Evolutionary conservation across 2,888 invertebrate species (phyloP), one percentile per base, ranked within the genome.

Genomic region (Fabriciana adippe): DNA sequence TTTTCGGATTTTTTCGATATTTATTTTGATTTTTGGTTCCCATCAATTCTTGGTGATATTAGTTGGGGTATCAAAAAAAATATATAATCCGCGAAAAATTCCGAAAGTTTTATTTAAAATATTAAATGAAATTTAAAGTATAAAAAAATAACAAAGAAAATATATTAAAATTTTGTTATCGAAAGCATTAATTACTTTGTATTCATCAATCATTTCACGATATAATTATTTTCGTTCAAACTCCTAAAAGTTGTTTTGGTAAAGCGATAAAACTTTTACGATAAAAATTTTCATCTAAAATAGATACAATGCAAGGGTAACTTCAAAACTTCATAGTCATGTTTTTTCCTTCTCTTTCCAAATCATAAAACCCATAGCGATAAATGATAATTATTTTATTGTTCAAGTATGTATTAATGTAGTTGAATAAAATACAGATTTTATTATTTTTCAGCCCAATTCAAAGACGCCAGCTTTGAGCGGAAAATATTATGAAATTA

Each of bases 381-480:
- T 89, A 89, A 87, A 91, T 86, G 90, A 91, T 90, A 92, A 92
- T 92, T 90, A 91, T 92, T 89, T 89, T 92, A 92, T 92, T 92
- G 92, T 90, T 92, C 85, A 89, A 90, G 87, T 89, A 84, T 41
- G 11, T 92, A 89, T 85, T 85, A 83, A 84, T 88, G 88, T 89
- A 88, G 89, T 84, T 83, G 87, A 87, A 89, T 87, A 86, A 89
- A 86, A 86, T 88, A 88, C 84, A 83, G 83, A 76, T 80, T 76
- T 77, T 79, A 81, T 81, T 81, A 72, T 72, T 60, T 71, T 70
- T 68, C 66, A 82, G 80, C 70, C 2, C 71, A 82, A 81, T 61
- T 51, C 53, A 61, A 21, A 51, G 80, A 70, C 54, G 35, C 35
- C 11, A 41, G 35, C 35, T 11, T 77, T 0, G 72, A 73, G 75